phyloP scores from a whole-genome alignment of 2,888 invertebrate species.

The Harmothoe impar region DNA sequence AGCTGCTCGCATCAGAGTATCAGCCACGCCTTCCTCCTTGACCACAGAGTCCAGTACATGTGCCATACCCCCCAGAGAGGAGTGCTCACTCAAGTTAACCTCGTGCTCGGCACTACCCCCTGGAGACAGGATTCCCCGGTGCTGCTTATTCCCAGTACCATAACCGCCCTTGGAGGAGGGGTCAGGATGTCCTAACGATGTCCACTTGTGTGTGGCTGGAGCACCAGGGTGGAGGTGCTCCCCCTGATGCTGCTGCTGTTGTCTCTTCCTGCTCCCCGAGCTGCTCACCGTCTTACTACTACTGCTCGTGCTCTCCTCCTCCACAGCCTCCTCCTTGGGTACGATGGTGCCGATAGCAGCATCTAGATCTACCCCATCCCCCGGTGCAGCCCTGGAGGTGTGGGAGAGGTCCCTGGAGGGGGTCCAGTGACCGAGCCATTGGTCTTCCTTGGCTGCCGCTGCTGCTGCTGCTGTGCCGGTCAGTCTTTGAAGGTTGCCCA shows the following conservation, averaged over 20 bases:
- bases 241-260: background rate
- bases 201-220: background rate
- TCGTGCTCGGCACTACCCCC: background rate
- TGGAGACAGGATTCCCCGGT: background rate
- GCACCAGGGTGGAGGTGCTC: too few species aligned
- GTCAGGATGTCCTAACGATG: too few species aligned
- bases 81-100: background rate
- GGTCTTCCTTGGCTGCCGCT: background rate
- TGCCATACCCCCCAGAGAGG: background rate
- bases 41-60: background rate
- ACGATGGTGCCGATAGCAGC: background rate
- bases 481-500: background rate
- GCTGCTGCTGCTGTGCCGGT: background rate
- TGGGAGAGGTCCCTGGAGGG: background rate
- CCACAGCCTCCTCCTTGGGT: constrained; percentile 26
- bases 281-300: background rate
- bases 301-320: background rate
- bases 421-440: background rate
- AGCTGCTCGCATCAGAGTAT: background rate
- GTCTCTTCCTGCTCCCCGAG: background rate
- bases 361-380: background rate
- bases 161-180: background rate
- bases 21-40: background rate
- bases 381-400: background rate
- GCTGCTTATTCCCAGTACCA: too few species aligned